Evolutionary conservation across 2,888 invertebrate species (phyloP).

Genomic region (Volucella zonaria): DNA sequence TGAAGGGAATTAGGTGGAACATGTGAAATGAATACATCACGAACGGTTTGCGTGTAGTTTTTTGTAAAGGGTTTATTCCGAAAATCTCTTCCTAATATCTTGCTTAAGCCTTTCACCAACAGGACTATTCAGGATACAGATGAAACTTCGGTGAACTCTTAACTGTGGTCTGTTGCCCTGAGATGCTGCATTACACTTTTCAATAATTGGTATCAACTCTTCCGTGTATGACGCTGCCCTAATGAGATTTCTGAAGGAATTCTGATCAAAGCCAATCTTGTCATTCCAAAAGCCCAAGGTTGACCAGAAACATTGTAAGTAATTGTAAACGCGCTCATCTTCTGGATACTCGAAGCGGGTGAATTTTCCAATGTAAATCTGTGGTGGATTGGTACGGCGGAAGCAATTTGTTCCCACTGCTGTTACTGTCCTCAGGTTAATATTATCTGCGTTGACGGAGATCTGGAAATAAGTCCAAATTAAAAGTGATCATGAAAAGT

Average conservation of each 20-base stretch:
- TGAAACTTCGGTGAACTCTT: slow-evolving; percentile 74
- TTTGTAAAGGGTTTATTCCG: background rate
- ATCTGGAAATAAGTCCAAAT: no score
- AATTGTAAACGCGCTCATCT: slow-evolving; percentile 72
- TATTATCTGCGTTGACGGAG: no score
- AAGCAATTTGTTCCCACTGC: no score
- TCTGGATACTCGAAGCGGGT: slow-evolving; percentile 74
- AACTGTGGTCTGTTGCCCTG: slow-evolving; percentile 64
- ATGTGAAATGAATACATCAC: slow-evolving; percentile 8
- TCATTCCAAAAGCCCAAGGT: slow-evolving; percentile 74
- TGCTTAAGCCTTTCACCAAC: slow-evolving; percentile 75
- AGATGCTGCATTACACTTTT: slow-evolving; percentile 74
- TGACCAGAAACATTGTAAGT: slow-evolving; percentile 68
- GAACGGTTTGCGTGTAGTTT: background rate
- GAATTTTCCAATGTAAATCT: slow-evolving; percentile 38
- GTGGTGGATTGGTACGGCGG: slow-evolving; percentile 16
- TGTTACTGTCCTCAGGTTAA: no score
- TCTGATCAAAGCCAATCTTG: slow-evolving; percentile 71
- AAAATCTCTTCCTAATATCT: slow-evolving; percentile 65
- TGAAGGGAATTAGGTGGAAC: slow-evolving; percentile 50
- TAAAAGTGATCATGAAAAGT: no score
- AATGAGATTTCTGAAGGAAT: slow-evolving; percentile 72
- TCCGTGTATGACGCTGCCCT: slow-evolving; percentile 73
- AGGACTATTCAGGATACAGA: slow-evolving; percentile 74
- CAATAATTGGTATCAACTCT: slow-evolving; percentile 71